Conservation (phyloP, 2,797 vertebrate genomes). For the Podarcis siculus region DNA sequence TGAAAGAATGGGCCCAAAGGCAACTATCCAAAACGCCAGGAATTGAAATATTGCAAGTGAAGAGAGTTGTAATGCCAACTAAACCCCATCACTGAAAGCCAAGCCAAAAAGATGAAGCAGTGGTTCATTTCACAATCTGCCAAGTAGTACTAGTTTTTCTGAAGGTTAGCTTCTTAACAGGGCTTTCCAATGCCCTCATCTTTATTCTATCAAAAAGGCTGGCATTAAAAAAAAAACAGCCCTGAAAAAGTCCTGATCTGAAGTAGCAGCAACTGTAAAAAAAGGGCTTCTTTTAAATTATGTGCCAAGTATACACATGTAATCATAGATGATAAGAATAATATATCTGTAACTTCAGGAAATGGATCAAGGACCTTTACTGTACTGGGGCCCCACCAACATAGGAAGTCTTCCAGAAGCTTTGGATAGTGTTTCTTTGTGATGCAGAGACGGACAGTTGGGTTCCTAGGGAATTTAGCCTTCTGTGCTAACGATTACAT, state of each 20-base stretch:
- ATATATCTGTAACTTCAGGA: constrained; percentile 32
- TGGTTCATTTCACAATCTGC: constrained; percentile 20
- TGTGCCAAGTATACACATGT: constrained; percentile 18
- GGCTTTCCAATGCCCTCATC: not conserved
- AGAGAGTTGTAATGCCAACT: not conserved
- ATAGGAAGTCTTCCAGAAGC: constrained; percentile 23
- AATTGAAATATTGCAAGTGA: not conserved
- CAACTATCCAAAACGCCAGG: not conserved
- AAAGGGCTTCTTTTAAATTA: constrained; percentile 20
- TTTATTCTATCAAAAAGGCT: constrained; percentile 23
- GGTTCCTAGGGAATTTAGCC: constrained; percentile 35
- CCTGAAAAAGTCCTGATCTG: not conserved
- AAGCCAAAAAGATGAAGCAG: not conserved
- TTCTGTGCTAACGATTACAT: constrained; percentile 51
- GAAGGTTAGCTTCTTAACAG: constrained; percentile 18
- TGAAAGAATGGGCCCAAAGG: not conserved
- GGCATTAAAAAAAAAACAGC: constrained; percentile 10
- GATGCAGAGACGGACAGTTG: constrained; percentile 10
- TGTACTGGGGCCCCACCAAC: not conserved
- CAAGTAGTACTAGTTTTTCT: constrained; percentile 25
- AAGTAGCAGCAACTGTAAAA: constrained; percentile 5
- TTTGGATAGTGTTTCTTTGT: not conserved
- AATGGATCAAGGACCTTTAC: constrained; percentile 2
- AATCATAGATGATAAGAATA: not conserved
- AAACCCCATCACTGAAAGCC: not conserved